A percentile compares a stretch with the other conserved stretches of the same genome.
Evolutionary conservation across 2,797 vertebrate species (phyloP).

Genomic region (Falco naumanni): DNA sequence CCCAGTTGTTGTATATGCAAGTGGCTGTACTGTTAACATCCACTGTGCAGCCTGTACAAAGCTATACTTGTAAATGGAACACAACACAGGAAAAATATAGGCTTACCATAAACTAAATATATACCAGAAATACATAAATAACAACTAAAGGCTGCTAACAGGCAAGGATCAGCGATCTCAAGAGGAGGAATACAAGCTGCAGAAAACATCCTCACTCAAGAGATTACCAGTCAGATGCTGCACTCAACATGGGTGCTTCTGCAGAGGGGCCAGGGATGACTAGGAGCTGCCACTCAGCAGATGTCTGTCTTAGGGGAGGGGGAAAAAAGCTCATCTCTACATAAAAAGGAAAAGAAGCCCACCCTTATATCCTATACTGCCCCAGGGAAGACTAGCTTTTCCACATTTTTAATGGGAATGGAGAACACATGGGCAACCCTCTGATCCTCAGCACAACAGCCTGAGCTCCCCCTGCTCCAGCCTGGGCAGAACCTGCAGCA

Average conservation of each 20-base stretch:
- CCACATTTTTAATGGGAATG: fast-evolving
- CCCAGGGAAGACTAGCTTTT: not conserved
- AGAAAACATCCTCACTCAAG: not conserved
- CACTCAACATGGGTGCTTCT: not conserved
- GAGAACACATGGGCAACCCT: not conserved
- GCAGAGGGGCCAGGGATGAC: fast-evolving
- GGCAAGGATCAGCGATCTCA: not conserved
- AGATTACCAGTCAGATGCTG: no score
- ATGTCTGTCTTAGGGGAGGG: fast-evolving
- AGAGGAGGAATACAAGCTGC: fast-evolving
- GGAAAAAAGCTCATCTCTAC: fast-evolving
- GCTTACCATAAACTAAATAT: not conserved
- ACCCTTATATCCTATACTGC: fast-evolving
- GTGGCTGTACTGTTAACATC: not conserved
- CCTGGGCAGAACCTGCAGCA: no score
- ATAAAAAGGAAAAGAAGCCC: fast-evolving
- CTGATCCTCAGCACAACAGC: fast-evolving
- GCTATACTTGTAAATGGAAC: not conserved
- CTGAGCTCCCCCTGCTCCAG: fast-evolving
- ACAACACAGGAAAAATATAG: not conserved
- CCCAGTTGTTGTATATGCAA: not conserved
- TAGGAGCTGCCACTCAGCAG: fast-evolving
- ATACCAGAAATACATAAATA: not conserved
- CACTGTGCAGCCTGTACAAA: not conserved
- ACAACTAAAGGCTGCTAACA: not conserved